phyloP scores from a whole-genome alignment of 2,888 invertebrate species.

The Pocota personata region DNA sequence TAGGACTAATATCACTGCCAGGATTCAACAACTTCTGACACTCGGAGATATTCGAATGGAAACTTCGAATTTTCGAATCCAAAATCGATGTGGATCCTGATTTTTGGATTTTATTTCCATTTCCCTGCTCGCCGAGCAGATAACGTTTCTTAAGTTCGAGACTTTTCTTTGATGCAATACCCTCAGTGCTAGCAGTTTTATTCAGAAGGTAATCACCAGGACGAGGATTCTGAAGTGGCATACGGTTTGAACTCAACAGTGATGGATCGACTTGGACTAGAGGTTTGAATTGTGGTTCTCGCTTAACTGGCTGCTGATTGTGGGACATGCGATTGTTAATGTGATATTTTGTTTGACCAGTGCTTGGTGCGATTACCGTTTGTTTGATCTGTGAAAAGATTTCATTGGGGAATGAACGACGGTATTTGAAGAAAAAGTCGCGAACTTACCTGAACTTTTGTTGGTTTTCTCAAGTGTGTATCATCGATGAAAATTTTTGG shows the following conservation, averaged over 20 bases:
- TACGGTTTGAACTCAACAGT: conserved; percentile 79
- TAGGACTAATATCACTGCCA: conserved; percentile 87
- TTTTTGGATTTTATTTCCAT: conserved; percentile 89
- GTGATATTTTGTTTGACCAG: conserved; percentile 67
- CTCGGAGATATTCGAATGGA: conserved; percentile 93
- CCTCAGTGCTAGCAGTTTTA: conserved; percentile 93
- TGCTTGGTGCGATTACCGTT: conserved; percentile 77
- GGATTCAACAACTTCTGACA: conserved; percentile 94
- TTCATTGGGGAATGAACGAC: no score
- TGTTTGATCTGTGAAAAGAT: conserved; percentile 79
- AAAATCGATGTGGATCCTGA: conserved; percentile 93
- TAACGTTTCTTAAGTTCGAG: conserved; percentile 94
- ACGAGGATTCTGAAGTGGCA: conserved; percentile 85
- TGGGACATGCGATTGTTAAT: conserved; percentile 77
- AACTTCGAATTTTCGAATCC: conserved; percentile 92
- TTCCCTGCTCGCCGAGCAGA: conserved; percentile 88
- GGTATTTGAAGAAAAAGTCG: background rate
- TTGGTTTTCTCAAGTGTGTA: conserved; percentile 85
- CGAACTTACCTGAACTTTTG: conserved; percentile 85
- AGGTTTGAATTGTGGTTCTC: conserved; percentile 82
- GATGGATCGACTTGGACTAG: conserved; percentile 83
- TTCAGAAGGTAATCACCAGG: conserved; percentile 91
- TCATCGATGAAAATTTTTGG: conserved; percentile 91
- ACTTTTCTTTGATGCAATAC: conserved; percentile 93
- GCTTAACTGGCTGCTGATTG: conserved; percentile 74